phyloP scores from a whole-genome alignment of 2,797 vertebrate species.

The Trachurus trachurus region DNA sequence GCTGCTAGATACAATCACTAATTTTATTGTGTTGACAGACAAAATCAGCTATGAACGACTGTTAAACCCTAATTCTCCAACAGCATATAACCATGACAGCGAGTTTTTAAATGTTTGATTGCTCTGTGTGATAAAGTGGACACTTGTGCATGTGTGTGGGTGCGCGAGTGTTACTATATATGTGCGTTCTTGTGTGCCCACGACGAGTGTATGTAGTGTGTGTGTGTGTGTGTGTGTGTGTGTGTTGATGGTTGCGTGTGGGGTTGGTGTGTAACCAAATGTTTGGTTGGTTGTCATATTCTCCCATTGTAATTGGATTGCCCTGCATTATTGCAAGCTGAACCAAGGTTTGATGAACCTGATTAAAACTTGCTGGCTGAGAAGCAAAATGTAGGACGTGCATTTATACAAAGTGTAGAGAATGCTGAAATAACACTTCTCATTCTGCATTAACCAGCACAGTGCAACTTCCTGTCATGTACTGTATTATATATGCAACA shows the following conservation, averaged over 20 bases:
- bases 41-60: constrained; percentile 88
- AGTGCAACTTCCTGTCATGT: constrained; percentile 92
- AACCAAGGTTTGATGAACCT: constrained; percentile 89
- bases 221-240: neutral
- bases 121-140: constrained; percentile 57
- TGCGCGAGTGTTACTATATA: constrained; percentile 44
- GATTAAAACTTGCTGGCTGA: constrained; percentile 97
- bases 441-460: constrained; percentile 90
- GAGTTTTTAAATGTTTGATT: constrained; percentile 68
- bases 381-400: constrained; percentile 87
- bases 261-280: constrained; percentile 77
- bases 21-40: constrained; percentile 87
- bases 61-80: constrained; percentile 86
- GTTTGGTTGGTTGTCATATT: constrained; percentile 75
- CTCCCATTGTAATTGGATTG: constrained; percentile 81
- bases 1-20: constrained; percentile 94
- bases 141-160: constrained; percentile 54
- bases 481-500: constrained; percentile 96
- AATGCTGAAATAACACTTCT: constrained; percentile 88
- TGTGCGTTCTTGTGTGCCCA: constrained; percentile 38
- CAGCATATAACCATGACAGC: constrained; percentile 73
- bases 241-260: constrained; percentile 13
- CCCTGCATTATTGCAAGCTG: constrained; percentile 86
- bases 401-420: constrained; percentile 87
- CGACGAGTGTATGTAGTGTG: neutral